phyloP scores from a whole-genome alignment of 2,113 vertebrate species.

The Oostethus manadensis region DNA sequence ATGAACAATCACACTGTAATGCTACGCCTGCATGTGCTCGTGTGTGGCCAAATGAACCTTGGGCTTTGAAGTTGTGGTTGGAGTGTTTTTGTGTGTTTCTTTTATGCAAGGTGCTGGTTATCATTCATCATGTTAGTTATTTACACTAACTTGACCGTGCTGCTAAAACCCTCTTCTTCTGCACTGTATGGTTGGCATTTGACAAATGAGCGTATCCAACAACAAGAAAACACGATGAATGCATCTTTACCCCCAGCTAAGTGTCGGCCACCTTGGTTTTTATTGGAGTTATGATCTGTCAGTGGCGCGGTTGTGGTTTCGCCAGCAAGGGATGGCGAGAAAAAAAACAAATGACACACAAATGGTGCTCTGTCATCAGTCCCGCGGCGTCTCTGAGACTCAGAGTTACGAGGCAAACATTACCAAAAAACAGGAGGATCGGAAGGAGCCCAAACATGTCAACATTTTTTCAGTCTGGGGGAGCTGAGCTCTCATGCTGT shows the following conservation, averaged over 20 bases:
- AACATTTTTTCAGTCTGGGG: slow-evolving; percentile 20
- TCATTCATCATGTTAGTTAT: too few relatives aligned
- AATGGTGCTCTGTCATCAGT: slow-evolving; percentile 30
- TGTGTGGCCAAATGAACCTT: too few relatives aligned
- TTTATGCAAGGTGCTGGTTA: too few relatives aligned
- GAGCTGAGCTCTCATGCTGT: slow-evolving; percentile 47
- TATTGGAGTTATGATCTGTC: slow-evolving; percentile 30
- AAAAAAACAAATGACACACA: slow-evolving; percentile 17
- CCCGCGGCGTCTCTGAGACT: slow-evolving; percentile 19
- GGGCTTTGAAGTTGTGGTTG: too few relatives aligned
- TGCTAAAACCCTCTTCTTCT: too few relatives aligned
- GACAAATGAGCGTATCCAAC: too few relatives aligned
- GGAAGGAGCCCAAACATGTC: slow-evolving; percentile 3
- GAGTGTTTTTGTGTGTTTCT: too few relatives aligned
- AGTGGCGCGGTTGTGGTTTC: slow-evolving; percentile 42
- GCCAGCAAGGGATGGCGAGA: slow-evolving; percentile 32
- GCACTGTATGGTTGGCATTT: too few relatives aligned
- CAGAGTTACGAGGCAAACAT: slow-evolving; percentile 40
- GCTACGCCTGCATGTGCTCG: too few relatives aligned
- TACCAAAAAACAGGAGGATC: slow-evolving; percentile 8
- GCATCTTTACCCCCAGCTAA: slow-evolving; percentile 13
- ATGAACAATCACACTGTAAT: too few relatives aligned
- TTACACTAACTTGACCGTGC: too few relatives aligned
- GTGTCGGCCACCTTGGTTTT: slow-evolving; percentile 20
- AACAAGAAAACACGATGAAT: slow-evolving; percentile 7